Conservation (phyloP, 2,888 invertebrate genomes). For the Tricholauxania praeusta region DNA sequence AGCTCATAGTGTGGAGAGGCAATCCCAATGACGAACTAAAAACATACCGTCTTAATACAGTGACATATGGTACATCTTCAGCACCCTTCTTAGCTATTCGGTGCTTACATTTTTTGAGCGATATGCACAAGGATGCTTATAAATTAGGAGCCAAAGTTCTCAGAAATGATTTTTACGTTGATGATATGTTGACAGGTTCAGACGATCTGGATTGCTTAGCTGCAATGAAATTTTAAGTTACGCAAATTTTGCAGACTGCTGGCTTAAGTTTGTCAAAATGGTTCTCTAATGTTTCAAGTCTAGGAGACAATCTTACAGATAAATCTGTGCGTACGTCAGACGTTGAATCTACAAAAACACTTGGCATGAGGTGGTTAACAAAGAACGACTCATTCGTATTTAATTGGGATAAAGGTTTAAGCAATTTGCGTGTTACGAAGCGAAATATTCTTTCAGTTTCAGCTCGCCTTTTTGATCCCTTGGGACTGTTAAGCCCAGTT, state of each 20-base stretch:
- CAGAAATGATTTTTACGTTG: constrained; percentile 47
- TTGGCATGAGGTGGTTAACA: constrained; percentile 33
- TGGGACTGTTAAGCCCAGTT: constrained; percentile 18
- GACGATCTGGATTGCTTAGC: too few relatives aligned
- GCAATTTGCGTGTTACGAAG: constrained; percentile 23
- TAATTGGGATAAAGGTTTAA: constrained; percentile 26
- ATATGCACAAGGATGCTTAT: constrained; percentile 36
- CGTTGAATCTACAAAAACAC: constrained; percentile 22
- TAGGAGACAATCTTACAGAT: constrained; percentile 16
- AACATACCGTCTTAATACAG: constrained; percentile 1
- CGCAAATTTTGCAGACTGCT: constrained; percentile 3
- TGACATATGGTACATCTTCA: constrained; percentile 38
- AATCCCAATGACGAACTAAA: too few relatives aligned
- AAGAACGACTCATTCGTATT: constrained; percentile 14
- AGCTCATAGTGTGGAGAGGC: constrained; percentile 30
- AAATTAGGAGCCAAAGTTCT: constrained; percentile 43
- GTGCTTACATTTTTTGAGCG: constrained; percentile 34
- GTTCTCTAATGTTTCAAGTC: constrained; percentile 24
- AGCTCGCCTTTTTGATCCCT: constrained; percentile 10
- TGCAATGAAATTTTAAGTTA: background rate
- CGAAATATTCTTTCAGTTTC: constrained; percentile 20
- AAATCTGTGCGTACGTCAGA: constrained; percentile 30
- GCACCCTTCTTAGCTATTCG: constrained; percentile 17
- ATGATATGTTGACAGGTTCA: constrained; percentile 44
- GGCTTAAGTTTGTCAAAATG: constrained; percentile 35